Percentiles rank a stretch among this genome's conserved stretches.
phyloP scores from a whole-genome alignment of 2,113 vertebrate species.

The Crotalus helleri region DNA sequence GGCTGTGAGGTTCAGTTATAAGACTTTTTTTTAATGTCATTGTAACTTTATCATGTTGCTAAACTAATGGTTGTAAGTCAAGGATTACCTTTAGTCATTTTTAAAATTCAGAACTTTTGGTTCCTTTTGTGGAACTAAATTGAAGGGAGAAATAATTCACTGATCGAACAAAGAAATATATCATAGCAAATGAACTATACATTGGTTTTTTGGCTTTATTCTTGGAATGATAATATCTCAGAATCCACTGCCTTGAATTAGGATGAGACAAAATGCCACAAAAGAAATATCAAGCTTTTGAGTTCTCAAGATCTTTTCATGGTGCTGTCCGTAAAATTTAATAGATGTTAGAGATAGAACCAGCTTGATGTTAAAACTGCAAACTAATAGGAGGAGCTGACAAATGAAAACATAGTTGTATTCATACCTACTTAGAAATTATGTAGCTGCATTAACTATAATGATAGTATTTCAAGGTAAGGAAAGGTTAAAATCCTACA shows the following conservation, averaged over 20 bases:
- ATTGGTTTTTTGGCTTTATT: neutral
- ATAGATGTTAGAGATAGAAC: neutral
- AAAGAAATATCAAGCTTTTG: neutral
- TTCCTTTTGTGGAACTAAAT: slow-evolving; percentile 24
- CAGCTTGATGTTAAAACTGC: neutral
- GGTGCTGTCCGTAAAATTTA: neutral
- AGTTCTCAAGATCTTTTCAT: neutral
- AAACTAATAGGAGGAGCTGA: neutral
- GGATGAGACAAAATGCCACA: slow-evolving; percentile 17
- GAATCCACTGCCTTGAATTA: slow-evolving; percentile 44
- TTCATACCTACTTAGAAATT: neutral
- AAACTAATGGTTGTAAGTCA: neutral
- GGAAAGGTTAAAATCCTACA: neutral
- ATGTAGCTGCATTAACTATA: neutral
- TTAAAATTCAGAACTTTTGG: slow-evolving; percentile 18
- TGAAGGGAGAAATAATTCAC: neutral
- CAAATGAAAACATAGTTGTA: neutral
- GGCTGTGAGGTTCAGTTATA: neutral
- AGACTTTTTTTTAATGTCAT: neutral
- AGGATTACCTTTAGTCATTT: neutral
- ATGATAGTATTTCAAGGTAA: neutral
- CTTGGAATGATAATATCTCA: neutral
- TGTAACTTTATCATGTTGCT: neutral
- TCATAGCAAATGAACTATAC: neutral
- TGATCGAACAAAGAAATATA: slow-evolving; percentile 27